Conservation (phyloP, 2,888 invertebrate species). For the Phalangium opilio region DNA sequence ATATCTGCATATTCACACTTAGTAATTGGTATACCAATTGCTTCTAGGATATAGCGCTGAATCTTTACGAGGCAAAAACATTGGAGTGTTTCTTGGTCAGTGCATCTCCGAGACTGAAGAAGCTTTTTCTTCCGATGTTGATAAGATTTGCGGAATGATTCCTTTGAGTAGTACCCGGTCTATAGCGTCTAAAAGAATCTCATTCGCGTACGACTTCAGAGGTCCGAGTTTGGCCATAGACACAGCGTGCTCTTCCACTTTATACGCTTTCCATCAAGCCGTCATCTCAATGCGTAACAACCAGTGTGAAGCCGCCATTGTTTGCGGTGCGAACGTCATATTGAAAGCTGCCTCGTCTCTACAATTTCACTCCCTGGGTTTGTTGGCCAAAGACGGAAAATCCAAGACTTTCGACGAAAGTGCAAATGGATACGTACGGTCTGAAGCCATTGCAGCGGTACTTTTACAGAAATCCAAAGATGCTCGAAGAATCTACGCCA, state of each 20-base stretch:
- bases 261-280: constrained; percentile 32
- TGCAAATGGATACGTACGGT: constrained; percentile 66
- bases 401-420: constrained; percentile 29
- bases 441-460: constrained; percentile 55
- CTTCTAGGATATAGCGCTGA: constrained; percentile 32
- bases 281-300: constrained; percentile 39
- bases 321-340: constrained; percentile 36
- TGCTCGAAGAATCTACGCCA: constrained; percentile 68
- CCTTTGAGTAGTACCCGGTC: constrained; percentile 59
- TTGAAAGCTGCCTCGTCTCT: constrained; percentile 35
- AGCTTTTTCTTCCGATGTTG: constrained; percentile 27
- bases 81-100: constrained; percentile 38
- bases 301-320: constrained; percentile 41
- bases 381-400: constrained; percentile 36
- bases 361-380: constrained; percentile 37
- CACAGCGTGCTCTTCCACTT: constrained; percentile 38
- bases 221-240: constrained; percentile 39
- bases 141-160: too few relatives aligned
- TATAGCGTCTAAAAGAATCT: constrained; percentile 52
- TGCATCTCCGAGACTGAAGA: constrained; percentile 36
- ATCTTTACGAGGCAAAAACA: constrained; percentile 31
- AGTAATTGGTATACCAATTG: neutral
- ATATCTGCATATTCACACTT: too few relatives aligned
- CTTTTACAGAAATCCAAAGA: constrained; percentile 53
- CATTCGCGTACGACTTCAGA: constrained; percentile 17